Evolutionary conservation across 2,888 invertebrate genomes (phyloP).

Genomic region (Opisthograptis luteolata): DNA sequence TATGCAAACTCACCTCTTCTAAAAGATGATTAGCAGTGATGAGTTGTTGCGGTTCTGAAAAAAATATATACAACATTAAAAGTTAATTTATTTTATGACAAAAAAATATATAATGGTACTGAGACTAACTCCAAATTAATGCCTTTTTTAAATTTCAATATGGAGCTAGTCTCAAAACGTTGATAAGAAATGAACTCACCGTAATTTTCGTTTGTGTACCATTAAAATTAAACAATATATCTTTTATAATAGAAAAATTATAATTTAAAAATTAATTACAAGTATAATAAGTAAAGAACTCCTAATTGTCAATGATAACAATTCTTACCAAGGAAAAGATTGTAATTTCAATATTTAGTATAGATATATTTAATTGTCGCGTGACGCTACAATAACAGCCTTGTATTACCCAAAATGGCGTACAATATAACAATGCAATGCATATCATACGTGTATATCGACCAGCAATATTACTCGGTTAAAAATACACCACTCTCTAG

Average conservation of each 20-base stretch:
- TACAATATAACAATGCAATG: conserved; percentile 53
- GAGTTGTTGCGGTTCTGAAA: no score
- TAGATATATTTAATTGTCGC: conserved; percentile 40
- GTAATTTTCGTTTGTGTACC: conserved; percentile 19
- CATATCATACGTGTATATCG: conserved; percentile 42
- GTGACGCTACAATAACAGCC: conserved; percentile 43
- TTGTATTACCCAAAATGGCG: conserved; percentile 54
- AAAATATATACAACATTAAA: no score
- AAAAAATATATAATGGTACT: no score
- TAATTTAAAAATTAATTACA: conserved; percentile 84
- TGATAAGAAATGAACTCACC: conserved; percentile 49
- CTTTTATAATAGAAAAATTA: conserved; percentile 81
- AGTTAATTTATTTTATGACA: no score
- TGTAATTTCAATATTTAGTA: conserved; percentile 35
- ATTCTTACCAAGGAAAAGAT: conserved; percentile 44
- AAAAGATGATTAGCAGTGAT: no score
- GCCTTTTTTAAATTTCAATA: no score
- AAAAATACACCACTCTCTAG: conserved; percentile 31
- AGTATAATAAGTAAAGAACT: conserved; percentile 73
- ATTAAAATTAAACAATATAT: conserved; percentile 59
- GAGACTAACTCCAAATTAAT: no score
- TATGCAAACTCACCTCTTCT: no score
- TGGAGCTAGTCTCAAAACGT: conserved; percentile 14
- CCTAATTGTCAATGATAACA: conserved; percentile 56
- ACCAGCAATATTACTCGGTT: conserved; percentile 63